phyloP scores from a whole-genome alignment of 2,888 invertebrate species.

The Embidobia sp. region DNA sequence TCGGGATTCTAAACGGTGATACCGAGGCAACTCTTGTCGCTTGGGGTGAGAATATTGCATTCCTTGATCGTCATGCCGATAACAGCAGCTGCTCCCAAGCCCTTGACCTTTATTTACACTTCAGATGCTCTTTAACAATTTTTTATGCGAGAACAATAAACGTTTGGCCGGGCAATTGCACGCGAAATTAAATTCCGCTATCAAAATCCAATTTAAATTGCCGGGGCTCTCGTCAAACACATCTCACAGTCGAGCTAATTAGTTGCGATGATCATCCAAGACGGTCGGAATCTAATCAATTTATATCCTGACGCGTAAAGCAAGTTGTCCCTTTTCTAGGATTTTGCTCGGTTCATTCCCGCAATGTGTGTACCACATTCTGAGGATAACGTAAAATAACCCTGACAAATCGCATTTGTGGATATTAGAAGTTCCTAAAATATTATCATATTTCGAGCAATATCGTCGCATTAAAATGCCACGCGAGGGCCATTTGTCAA shows the following conservation, averaged over 20 bases:
- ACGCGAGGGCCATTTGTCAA: background rate
- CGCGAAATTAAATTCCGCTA: conserved; percentile 24
- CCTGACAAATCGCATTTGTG: conserved; percentile 14
- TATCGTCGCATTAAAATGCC: conserved; percentile 2
- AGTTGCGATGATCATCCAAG: background rate
- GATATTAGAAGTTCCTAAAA: conserved; percentile 26
- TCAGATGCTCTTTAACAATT: conserved; percentile 41
- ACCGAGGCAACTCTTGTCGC: conserved; percentile 80
- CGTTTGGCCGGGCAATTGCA: conserved; percentile 16
- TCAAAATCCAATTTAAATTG: conserved; percentile 14
- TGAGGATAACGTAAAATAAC: conserved; percentile 21
- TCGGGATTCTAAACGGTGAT: conserved; percentile 75
- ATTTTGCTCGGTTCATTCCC: conserved; percentile 10
- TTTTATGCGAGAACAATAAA: conserved; percentile 22
- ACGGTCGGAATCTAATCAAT: conserved; percentile 14
- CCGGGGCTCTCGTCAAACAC: too few relatives aligned
- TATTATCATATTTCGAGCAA: conserved; percentile 17
- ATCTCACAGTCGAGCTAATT: background rate
- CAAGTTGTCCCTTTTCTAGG: conserved; percentile 8
- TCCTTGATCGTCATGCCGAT: conserved; percentile 81
- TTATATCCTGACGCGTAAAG: conserved; percentile 4
- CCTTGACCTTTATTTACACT: conserved; percentile 65
- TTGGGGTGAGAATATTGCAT: conserved; percentile 82
- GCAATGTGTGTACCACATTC: conserved; percentile 16
- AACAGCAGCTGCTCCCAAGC: conserved; percentile 72